Evolutionary conservation across 2,888 invertebrate species (phyloP).

Genomic region (Dynastes grantii): DNA sequence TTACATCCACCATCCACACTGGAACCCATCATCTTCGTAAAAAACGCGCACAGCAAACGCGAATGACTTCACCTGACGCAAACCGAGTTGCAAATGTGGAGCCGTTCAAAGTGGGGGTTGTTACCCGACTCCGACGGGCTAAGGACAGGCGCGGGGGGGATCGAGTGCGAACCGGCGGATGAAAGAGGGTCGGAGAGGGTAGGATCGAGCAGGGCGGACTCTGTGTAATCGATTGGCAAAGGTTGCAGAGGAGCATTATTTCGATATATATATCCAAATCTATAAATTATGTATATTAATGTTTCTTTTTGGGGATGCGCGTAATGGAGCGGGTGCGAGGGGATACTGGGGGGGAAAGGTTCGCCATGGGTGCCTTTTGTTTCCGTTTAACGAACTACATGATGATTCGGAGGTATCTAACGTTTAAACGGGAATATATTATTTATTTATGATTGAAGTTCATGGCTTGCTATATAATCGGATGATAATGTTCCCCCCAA

Average conservation of each 20-base stretch:
- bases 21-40: neutral
- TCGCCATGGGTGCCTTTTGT: neutral
- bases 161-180: neutral
- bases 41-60: neutral
- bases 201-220: slow-evolving; percentile 6
- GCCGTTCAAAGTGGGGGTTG: slow-evolving; percentile 9
- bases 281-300: slow-evolving; percentile 42
- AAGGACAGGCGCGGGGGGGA: neutral
- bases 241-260: slow-evolving; percentile 31
- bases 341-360: neutral
- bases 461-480: neutral
- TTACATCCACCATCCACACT: too few relatives aligned
- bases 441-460: neutral
- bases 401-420: neutral
- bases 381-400: neutral
- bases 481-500: neutral
- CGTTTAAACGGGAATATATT: neutral
- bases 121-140: neutral
- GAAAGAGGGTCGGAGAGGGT: neutral
- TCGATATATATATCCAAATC: slow-evolving; percentile 34
- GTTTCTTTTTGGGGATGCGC: slow-evolving; percentile 2
- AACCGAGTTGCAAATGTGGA: slow-evolving; percentile 19
- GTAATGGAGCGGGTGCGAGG: neutral
- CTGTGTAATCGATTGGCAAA: slow-evolving; percentile 32
- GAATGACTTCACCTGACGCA: neutral